Evolutionary conservation across 2,797 vertebrate genomes (phyloP), one percentile per base, ranked within the genome.

Genomic region (Orestias chungarensis): DNA sequence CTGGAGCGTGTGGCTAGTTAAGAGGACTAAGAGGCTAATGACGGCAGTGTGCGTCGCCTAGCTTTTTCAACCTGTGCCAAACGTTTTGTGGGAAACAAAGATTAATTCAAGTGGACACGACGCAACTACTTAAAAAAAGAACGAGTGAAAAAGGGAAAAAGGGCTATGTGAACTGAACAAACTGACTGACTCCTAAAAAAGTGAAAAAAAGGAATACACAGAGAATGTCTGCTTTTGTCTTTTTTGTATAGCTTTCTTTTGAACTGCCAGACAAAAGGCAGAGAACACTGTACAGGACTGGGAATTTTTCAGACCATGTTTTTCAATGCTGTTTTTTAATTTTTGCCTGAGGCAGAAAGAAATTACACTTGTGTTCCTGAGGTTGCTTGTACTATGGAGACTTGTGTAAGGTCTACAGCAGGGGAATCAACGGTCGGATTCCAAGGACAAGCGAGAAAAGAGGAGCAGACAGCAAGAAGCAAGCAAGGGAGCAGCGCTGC

Each of bases 361-460:
- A 77, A 76, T 57, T 82, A 80, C 62, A 73, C 64, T 70, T 66
- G 74, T 77, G 74, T 85, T 84, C 81, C 89, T 81, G 75, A 85
- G 73, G 83, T 90, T 77, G 75, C 78, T 76, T 82, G 77, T 91
- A 94, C 92, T 83, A 96, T 96, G 96, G 95, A 93, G 94, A 94
- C 88, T 87, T 88, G 88, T 87, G 83, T 80, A 88, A 87, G 86
- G 90, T 82, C 89, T 93, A 92, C 91, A 91, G 91, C 86, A 76
- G 88, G 87, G 86, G 92, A 80, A 91, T 94, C 93, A 89, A 92
- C 91, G 90, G 88, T 93, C 93, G 89, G 94, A 94, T 95, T 95
- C 95, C 95, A 96, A 96, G 96, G 96, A 96, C 96, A 95, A 95
- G 93, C 92, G 79, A 87, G 92, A 91, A 89, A 90, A 91, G 90